These are phyloP conservation scores for Misgurnus anguillicaudatus DNA, from an alignment of 2,113 vertebrate genomes.

Conservation along the genomic window DNA sequence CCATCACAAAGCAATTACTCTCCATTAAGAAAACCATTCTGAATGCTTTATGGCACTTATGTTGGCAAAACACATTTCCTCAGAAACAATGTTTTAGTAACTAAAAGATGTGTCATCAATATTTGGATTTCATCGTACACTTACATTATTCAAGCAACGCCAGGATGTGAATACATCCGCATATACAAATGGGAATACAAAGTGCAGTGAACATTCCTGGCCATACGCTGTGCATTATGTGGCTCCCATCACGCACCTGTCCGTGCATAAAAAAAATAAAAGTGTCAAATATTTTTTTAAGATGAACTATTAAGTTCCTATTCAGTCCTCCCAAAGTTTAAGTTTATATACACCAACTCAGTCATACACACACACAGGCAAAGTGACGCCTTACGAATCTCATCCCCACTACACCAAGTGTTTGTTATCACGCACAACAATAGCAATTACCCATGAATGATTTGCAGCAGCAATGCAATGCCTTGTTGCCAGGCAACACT, in stretches of 20 bases:
- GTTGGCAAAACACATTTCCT: background rate
- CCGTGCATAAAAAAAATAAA: no score
- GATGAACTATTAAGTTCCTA: no score
- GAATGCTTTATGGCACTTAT: background rate
- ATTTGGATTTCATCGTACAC: background rate
- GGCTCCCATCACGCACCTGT: no score
- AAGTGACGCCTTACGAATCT: slow-evolving; percentile 26
- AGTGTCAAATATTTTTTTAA: background rate
- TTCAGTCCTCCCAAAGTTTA: no score
- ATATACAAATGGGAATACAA: background rate
- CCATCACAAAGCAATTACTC: background rate
- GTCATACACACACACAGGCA: slow-evolving; percentile 17
- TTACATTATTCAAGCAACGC: background rate
- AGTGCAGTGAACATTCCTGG: background rate
- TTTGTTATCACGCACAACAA: slow-evolving; percentile 66
- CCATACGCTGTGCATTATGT: no score
- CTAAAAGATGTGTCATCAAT: background rate
- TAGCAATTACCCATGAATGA: slow-evolving; percentile 69
- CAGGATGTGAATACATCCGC: background rate
- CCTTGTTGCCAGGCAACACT: slow-evolving; percentile 65
- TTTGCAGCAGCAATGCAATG: slow-evolving; percentile 61
- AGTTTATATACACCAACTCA: background rate
- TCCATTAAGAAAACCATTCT: no score
- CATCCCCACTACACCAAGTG: slow-evolving; percentile 53
- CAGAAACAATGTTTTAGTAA: background rate